Evolutionary conservation across 2,797 vertebrate species (phyloP).

Genomic region (Tinamus major): DNA sequence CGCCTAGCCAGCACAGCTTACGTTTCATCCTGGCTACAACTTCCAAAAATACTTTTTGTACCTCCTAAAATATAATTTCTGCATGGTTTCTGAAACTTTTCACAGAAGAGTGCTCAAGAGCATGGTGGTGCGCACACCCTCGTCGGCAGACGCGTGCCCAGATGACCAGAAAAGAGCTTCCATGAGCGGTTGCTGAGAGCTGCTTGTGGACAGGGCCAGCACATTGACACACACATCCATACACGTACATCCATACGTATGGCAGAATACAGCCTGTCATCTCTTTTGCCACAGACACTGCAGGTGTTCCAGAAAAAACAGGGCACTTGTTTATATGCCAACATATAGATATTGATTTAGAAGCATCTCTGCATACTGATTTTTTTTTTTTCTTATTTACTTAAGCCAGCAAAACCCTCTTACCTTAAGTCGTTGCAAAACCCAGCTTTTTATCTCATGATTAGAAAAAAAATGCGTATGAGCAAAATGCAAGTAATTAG

Average conservation of each 20-base stretch:
- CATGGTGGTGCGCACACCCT: not conserved
- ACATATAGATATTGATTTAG: not conserved
- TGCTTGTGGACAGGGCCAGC: not conserved
- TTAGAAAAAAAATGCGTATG: not conserved
- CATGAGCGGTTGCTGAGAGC: not conserved
- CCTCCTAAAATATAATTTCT: not conserved
- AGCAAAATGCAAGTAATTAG: conserved; percentile 35
- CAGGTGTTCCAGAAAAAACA: not conserved
- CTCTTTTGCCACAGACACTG: not conserved
- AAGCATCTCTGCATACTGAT: not conserved
- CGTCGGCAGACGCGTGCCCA: not conserved
- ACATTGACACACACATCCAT: not conserved
- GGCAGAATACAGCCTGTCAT: not conserved
- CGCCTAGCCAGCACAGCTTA: not conserved
- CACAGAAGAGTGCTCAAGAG: not conserved
- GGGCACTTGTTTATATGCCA: not conserved
- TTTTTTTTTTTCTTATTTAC: too few species aligned
- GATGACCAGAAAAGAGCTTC: not conserved
- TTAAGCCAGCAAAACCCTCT: not conserved
- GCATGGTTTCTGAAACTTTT: not conserved
- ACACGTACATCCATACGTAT: not conserved
- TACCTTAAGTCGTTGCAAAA: not conserved
- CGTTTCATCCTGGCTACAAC: not conserved
- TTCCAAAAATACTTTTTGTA: not conserved
- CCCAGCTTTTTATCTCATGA: not conserved